Evolutionary conservation across 1,140 invertebrate species (phyloP), one percentile per base, ranked within the genome.

Genomic region (Apis laboriosa): DNA sequence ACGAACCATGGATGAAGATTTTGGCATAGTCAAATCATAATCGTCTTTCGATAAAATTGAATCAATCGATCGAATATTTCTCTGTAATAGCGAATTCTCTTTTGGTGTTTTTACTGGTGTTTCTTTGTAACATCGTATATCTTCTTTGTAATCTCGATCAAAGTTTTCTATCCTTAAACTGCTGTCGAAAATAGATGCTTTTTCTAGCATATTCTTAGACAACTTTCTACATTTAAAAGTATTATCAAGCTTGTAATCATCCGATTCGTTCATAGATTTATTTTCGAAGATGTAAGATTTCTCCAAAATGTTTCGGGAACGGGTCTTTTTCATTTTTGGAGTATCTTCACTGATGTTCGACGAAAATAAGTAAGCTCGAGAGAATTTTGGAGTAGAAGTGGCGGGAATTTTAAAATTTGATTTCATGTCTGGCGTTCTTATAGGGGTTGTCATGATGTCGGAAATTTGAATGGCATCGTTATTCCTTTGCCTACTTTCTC

Each of bases 401-500:
- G 56, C 5, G 0, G 24, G 66, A 1, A 63, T 1, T 0, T 13
- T 53, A 9, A 74, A 76, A 0, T 4, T 28, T 2, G 21, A 13
- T 1, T 17, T 19, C 9, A 1, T 0, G 1, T 55, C 9, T 0
- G 49, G 24, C 0, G 56, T 49, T 1, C 1, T 55, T 9, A 9
- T 1, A 1, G 49, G 2, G 12, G 21, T 17, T 9, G 9, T 0
- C 43, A 4, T 49, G 11, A 15, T 72, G 28, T 66, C 76, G 70
- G 8, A 1, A 17, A 24, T 1, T 21, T 1, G 17, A 34, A n/a
- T 0, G 1, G 0, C 2, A 9, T 19, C 17, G 0, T 51, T 49
- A 12, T 0, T 28, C 0, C 8, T 19, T 49, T n/a, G 5, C 9
- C 0, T 9, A n/a, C 2, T 7, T 21, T 0, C 9, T 55, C 19